phyloP scores from a whole-genome alignment of 2,113 vertebrate genomes.

The Nycticorax nycticorax region DNA sequence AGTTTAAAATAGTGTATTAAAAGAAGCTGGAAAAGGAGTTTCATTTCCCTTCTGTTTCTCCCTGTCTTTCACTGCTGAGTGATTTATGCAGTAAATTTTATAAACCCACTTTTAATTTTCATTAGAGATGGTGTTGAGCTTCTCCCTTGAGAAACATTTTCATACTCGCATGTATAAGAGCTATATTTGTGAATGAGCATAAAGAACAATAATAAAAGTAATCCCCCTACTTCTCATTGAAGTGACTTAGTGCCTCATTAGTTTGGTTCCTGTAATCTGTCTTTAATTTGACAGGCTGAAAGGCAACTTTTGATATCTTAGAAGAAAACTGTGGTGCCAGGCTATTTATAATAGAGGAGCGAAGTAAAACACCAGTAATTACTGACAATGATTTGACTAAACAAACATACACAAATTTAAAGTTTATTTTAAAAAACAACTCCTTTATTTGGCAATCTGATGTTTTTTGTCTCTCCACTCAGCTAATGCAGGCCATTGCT shows the following conservation, averaged over 20 bases:
- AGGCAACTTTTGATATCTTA: not conserved
- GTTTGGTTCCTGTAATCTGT: conserved; percentile 3
- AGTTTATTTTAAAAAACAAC: not conserved
- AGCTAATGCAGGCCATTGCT: not conserved
- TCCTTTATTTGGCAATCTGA: not conserved
- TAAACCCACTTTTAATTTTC: not conserved
- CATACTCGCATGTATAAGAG: not conserved
- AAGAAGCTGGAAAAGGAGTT: not conserved
- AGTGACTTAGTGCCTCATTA: not conserved
- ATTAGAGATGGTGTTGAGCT: not conserved
- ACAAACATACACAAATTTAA: not conserved
- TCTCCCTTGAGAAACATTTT: not conserved
- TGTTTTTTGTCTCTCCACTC: not conserved
- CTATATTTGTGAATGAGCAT: not conserved
- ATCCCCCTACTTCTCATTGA: not conserved
- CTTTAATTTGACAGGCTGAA: conserved; percentile 8
- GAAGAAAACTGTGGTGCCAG: not conserved
- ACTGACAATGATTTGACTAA: not conserved
- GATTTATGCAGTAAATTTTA: not conserved
- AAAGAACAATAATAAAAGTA: not conserved
- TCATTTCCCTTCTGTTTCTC: not conserved
- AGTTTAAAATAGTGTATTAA: not conserved
- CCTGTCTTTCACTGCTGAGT: not conserved
- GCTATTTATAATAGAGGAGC: not conserved
- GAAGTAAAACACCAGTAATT: not conserved